Base-by-base conservation (phyloP, 2,113 vertebrate genomes). In the Chloebia gouldiae region DNA sequence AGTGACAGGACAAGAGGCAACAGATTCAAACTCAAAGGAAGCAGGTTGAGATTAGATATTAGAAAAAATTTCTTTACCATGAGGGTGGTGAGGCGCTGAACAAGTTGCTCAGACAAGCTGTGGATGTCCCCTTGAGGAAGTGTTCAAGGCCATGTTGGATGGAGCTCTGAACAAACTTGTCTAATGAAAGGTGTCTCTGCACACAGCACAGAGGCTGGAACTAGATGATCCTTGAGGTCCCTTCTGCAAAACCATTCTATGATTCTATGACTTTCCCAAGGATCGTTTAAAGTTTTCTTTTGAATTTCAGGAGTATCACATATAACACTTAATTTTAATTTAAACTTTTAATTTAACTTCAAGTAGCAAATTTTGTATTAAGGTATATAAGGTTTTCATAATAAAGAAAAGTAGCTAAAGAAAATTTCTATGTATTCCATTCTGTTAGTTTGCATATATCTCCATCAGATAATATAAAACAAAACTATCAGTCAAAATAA, bases 201-300 rank as follows among this genome's bases (percentile, higher is more conserved):
- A 20, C 28, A n/a, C 7, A 19, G 13, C 24, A 40, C 13, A 3
- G 10, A 3, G 1, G 1, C 6, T 66, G 28, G 9, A 59, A 33
- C 15, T 24, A 51, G 5, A 20, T 39, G 13, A 45, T 60, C 39
- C 37, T 45, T 22, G 37, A 75, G 13, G 11, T 40, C 16, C 5
- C 17, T 68, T 60, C 53, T 51, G 25, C 16, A 25, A 82, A 81
- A 75, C 16, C 13, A 40, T 53, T n/a, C 39, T 13, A 6, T 30
- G 24, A 39, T 53, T 66, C 28, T n/a, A 3, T 39, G 39, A 60
- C 7, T 23, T 49, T 80, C 13, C 12, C 9, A 24, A 37, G 15
- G 17, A 79, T 57, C 0, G 0, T 56, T 39, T 60, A 20, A 39
- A 50, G 9, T 65, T 78, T 83, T 56, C 3, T 61, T 6, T 51